A percentile compares a stretch with the other conserved stretches of the same genome.
Evolutionary conservation across 2,797 vertebrate genomes (phyloP).

Genomic region (Rhinoraja longicauda): DNA sequence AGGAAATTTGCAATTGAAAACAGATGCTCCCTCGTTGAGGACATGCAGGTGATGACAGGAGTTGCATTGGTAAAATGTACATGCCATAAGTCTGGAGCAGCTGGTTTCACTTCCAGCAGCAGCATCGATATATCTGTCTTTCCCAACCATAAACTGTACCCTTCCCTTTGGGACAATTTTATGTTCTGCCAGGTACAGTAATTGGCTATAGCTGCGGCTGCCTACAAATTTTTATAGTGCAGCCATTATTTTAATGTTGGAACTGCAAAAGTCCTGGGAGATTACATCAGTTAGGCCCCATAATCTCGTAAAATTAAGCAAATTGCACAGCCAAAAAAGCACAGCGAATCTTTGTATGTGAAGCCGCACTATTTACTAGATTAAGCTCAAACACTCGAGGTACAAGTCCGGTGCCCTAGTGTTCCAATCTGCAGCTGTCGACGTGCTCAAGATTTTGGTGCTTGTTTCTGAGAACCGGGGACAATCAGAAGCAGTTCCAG

Average conservation of each 20-base stretch:
- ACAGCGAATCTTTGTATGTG: constrained; percentile 26
- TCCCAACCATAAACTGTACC: constrained; percentile 34
- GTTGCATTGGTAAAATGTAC: constrained; percentile 36
- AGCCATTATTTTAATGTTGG: constrained; percentile 38
- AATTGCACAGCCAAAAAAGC: constrained; percentile 37
- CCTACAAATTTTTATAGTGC: constrained; percentile 38
- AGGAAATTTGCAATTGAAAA: constrained; percentile 32
- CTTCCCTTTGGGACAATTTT: constrained; percentile 39
- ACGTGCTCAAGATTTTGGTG: neutral
- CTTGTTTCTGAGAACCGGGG: neutral
- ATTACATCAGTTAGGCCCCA: constrained; percentile 39
- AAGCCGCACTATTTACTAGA: neutral
- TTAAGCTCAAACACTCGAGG: constrained; percentile 26
- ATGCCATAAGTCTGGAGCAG: constrained; percentile 33
- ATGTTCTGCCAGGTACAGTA: constrained; percentile 38
- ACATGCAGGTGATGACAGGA: constrained; percentile 35
- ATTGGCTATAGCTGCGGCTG: constrained; percentile 37
- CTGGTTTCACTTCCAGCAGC: constrained; percentile 34
- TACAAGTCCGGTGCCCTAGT: neutral
- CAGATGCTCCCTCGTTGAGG: constrained; percentile 24
- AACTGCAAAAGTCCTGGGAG: constrained; percentile 32
- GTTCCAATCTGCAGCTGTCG: constrained; percentile 1
- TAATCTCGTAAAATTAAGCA: constrained; percentile 39
- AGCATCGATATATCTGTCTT: constrained; percentile 37
- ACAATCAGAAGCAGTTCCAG: neutral